phyloP scores from a whole-genome alignment of 2,113 vertebrate genomes.

The Scomber japonicus region DNA sequence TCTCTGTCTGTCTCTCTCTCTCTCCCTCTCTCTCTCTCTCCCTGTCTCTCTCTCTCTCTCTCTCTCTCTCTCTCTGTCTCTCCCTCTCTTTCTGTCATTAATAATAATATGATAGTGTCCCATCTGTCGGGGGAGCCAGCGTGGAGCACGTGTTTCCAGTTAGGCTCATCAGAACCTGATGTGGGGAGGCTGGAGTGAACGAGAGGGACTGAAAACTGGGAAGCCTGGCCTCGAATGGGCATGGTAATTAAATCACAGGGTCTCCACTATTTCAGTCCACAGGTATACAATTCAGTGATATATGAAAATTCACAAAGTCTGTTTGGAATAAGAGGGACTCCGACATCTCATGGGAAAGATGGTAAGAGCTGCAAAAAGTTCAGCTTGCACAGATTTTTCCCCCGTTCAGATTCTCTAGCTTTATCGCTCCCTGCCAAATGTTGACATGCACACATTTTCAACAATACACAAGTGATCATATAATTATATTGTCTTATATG shows the following conservation, averaged over 20 bases:
- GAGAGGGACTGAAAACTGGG: conserved; percentile 51
- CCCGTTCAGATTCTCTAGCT: background rate
- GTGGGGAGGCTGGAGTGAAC: conserved; percentile 66
- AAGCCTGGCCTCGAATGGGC: conserved; percentile 46
- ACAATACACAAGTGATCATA: conserved; percentile 24
- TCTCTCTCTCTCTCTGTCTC: conserved; percentile 7
- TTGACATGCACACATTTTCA: conserved; percentile 36
- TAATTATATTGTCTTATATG: conserved; percentile 23
- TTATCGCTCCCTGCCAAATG: conserved; percentile 38
- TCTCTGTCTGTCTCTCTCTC: conserved; percentile 9
- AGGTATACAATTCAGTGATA: conserved; percentile 49
- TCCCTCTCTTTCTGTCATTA: conserved; percentile 79
- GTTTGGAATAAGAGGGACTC: conserved; percentile 19
- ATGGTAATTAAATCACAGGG: conserved; percentile 64
- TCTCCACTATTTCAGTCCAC: conserved; percentile 33
- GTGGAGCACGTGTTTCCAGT: conserved; percentile 82
- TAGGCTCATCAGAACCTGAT: conserved; percentile 83
- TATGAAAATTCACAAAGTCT: conserved; percentile 29
- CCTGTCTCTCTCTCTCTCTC: conserved; percentile 48
- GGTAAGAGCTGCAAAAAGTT: background rate
- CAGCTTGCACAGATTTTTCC: background rate
- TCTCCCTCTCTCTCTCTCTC: conserved; percentile 48
- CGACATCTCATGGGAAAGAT: background rate
- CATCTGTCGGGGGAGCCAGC: conserved; percentile 82
- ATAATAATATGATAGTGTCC: conserved; percentile 85